Percentiles rank a stretch among this genome's conserved stretches.
phyloP scores from a whole-genome alignment of 2,888 invertebrate genomes.

The Athalia cordata region DNA sequence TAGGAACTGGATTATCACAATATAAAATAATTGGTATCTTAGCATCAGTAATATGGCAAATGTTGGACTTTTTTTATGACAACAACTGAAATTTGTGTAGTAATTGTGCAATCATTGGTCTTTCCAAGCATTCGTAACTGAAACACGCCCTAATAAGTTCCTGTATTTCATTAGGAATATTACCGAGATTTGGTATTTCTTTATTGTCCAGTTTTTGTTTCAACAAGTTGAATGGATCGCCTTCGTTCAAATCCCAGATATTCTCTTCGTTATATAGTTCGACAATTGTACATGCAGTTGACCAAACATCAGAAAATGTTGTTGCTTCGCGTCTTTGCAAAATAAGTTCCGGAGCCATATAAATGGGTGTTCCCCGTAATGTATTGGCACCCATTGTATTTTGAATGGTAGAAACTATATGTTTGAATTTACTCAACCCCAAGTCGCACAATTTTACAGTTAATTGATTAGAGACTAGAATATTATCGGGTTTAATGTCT shows the following conservation, averaged over 20 bases:
- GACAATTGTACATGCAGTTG: conserved; percentile 42
- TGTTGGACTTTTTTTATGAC: too few relatives aligned
- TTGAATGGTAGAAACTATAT: conserved; percentile 1
- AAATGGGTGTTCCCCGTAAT: conserved; percentile 41
- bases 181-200: neutral
- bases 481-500: too few relatives aligned
- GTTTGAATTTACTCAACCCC: conserved; percentile 38
- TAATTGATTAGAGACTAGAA: neutral
- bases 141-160: too few relatives aligned
- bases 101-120: neutral
- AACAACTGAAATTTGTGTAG: neutral
- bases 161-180: neutral
- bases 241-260: conserved; percentile 26
- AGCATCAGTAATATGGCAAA: too few relatives aligned
- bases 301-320: conserved; percentile 47
- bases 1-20: too few relatives aligned
- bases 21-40: too few relatives aligned
- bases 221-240: neutral
- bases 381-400: conserved; percentile 4
- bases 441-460: neutral
- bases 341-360: conserved; percentile 48
- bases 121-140: neutral
- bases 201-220: neutral
- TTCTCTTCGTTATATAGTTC: conserved; percentile 44
- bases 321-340: conserved; percentile 15